Base-by-base conservation (phyloP, 2,797 vertebrate species). In the Epinephelus awoara region DNA sequence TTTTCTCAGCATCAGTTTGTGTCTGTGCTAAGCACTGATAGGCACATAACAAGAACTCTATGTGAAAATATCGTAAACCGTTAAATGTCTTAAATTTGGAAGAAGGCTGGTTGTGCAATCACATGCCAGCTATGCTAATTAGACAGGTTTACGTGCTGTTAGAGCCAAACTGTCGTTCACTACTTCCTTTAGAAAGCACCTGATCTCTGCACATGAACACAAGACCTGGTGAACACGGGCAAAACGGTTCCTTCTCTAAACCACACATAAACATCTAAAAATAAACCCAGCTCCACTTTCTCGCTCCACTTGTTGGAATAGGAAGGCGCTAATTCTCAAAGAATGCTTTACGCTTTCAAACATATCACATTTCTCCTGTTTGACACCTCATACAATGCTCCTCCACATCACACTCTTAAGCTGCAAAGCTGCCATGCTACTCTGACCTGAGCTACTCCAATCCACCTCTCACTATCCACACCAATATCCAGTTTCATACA, bases 311-410 rank as follows among this genome's bases (percentile, higher is more conserved):
- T 59, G 72, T 51, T 57, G 63, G 14, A 21, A 57, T 2, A 56
- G 65, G 47, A 68, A 72, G 74, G 82, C 5, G 69, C 54, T 85
- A 83, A 88, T 79, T 67, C 78, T 54, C 51, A 62, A 75, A 81
- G 77, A 91, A 88, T 62, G 80, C 79, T 57, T 67, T 47, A 59
- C 0, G 68, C 81, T 78, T 87, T 79, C 34, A 69, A 87, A 85
- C 18, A 29, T 76, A 85, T 91, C 88, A 65, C 67, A 67, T 90
- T 89, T 63, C 80, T 67, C 59, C 67, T 54, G 75, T 76, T 84
- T 70, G 84, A 87, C 87, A 85, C 80, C 68, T 73, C 67, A 67
- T 23, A 82, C 79, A 83, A 85, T 66, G 42, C 52, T 15, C 19
- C 42, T 4, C 18, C 44, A 58, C 50, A 55, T 59, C 59, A 64